Base-by-base conservation (phyloP, 2,888 invertebrate species). In the Endomychus coccineus region DNA sequence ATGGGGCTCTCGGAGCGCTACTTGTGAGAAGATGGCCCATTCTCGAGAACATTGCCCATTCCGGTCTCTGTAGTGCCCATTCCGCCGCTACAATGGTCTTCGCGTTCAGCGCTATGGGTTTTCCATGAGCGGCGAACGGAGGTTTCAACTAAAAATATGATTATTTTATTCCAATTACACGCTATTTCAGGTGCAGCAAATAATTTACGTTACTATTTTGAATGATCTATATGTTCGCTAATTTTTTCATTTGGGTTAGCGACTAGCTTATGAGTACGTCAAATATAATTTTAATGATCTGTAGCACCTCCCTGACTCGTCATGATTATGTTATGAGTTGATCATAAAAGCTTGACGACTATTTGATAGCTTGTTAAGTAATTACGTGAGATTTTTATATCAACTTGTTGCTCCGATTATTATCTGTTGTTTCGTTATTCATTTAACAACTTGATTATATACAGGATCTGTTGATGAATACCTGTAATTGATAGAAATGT, bases 31-130 rank as follows among this genome's bases (percentile, higher is more conserved):
- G 57, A 62, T 62, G 59, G 63, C 50, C 60, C 55, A 61, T 64
- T 62, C 56, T 49, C 49, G 53, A 50, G 53, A 54, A 54, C 57
- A 61, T 62, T 57, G 61, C 61, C 62, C 61, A 62, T 63, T 64
- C 58, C 59, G 60, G 59, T 59, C 59, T 56, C 57, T 58, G 49
- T 48, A 61, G 57, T 52, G 60, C 60, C 60, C 62, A 58, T 62
- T 62, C 48, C 51, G 51, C 51, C 56, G 56, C 59, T 59, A 59
- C 59, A 57, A 52, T 56, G 60, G 59, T 62, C 62, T 60, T 61
- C 59, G 57, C 51, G 56, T 56, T 55, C 59, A 50, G 51, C 51
- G 50, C 54, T 51, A 58, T 59, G 58, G 53, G 53, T 49, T 53
- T 48, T 52, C 51, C 60, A 61, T 52, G 53, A 55, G 58, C 61